Evolutionary conservation across 2,888 invertebrate species (phyloP), one percentile per base, ranked within the genome.

Genomic region (Leptothorax acervorum): DNA sequence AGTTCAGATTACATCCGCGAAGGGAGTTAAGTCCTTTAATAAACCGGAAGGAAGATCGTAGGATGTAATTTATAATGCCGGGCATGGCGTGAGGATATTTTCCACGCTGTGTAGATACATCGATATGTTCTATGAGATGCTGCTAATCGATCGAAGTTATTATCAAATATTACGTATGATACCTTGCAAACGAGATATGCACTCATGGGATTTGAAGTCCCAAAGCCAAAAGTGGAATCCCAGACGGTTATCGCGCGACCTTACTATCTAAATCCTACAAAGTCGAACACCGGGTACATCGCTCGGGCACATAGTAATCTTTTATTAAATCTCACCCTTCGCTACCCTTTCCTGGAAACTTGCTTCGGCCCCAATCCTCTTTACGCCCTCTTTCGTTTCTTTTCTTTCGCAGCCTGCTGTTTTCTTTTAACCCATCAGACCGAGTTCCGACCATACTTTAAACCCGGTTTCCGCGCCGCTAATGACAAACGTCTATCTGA

Each of bases 401-500:
- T 76, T 48, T 60, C 66, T 65, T 68, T 39, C 3, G 28, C 60
- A 48, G 39, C 28, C 28, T 28, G 70, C 31, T 60, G 57, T n/a
- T 73, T 88, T 79, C 78, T 86, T 87, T 85, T 84, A 71, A 70
- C 73, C 63, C 92, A 91, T 92, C 92, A 90, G 90, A 88, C 89
- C 86, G 89, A 92, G 91, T 93, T 92, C 92, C 92, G 91, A 89
- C 89, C 91, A 23, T 23, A 88, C 90, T 91, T 91, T 91, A 92
- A 91, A 89, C 88, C 90, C 87, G 88, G 90, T 91, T 93, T 93
- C 92, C 93, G 91, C 90, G 87, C 89, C 87, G 88, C 90, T 92
- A 93, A 93, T 92, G 92, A 92, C 92, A 91, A 92, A 91, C 92
- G 92, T 92, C 92, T 92, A 89, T 86, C 86, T 87, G 89, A 91